Evolutionary conservation across 2,113 vertebrate genomes (phyloP), one percentile per base, ranked within the genome.

Genomic region (Macquaria australasica): DNA sequence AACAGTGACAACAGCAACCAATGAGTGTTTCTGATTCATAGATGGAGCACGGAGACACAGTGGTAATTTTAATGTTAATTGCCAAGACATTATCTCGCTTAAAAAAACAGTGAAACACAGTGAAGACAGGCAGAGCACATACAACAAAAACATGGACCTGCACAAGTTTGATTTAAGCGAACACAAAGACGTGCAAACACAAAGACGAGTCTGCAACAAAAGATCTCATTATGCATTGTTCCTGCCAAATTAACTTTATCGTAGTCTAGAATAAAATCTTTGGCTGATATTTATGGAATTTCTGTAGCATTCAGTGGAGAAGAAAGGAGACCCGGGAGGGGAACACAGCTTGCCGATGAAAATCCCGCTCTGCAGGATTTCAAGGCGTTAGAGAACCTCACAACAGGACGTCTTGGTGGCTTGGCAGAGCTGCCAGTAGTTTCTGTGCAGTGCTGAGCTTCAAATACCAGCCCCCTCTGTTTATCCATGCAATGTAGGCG

Each of bases 341-440:
- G 39, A 73, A 62, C 75, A 74, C 73, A 84, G 86, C 86, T 85
- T 74, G 77, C 63, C 37, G 55, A 84, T 81, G 63, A 85, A 87
- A 86, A 71, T 39, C 43, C 73, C 51, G 77, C 81, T 50, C 84
- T 83, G 89, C 90, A 89, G 89, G 89, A 88, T 86, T 81, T 91
- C 78, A 75, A 87, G 89, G 83, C 75, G 18, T 83, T 70, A 81
- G 67, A 90, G 82, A 92, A 88, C 75, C 77, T 89, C 90, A 37
- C 91, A 87, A 84, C 89, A 75, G 93, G 90, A 91, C 85, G 81
- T 86, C 79, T 88, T 80, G 86, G 87, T 88, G 89, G 82, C 89
- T 94, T 88, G 86, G 85, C 91, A 79, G 90, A 86, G 89, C 81
- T 84, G 82, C 91, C 83, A 80, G 88, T 77, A 78, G 85, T 88